A percentile compares a stretch with the other conserved stretches of the same genome.
Conservation (phyloP, 2,113 vertebrate genomes). For the Hassar affinis region DNA sequence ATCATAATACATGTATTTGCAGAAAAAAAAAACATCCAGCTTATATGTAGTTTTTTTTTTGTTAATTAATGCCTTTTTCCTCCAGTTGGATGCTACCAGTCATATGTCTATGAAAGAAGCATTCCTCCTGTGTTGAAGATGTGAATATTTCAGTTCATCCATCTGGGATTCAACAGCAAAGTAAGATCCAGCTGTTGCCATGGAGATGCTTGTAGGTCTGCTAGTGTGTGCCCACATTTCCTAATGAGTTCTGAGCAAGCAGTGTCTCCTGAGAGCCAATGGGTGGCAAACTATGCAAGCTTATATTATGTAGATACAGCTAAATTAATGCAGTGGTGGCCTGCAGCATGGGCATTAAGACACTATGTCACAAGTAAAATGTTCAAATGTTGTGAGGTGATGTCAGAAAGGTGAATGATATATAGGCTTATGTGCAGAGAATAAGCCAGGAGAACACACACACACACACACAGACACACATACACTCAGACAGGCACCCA, state of each 20-base stretch:
- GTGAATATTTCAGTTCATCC: slow-evolving; percentile 42
- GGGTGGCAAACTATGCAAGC: not conserved
- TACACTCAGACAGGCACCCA: not conserved
- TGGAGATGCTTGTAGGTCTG: slow-evolving; percentile 45
- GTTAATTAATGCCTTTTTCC: not conserved
- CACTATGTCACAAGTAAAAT: not conserved
- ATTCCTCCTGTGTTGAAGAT: slow-evolving; percentile 31
- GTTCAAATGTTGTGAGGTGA: not conserved
- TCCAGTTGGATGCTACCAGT: not conserved
- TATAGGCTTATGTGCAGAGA: slow-evolving; percentile 1
- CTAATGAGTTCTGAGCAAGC: slow-evolving; percentile 42
- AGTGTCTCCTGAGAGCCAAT: slow-evolving; percentile 36
- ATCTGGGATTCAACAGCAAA: slow-evolving; percentile 41
- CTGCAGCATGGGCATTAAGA: not conserved
- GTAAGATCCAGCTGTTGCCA: slow-evolving; percentile 47
- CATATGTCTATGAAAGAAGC: slow-evolving; percentile 36
- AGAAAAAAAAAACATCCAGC: not conserved
- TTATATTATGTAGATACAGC: slow-evolving; percentile 27
- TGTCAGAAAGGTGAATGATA: not conserved
- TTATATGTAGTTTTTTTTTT: not conserved
- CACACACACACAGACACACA: slow-evolving; percentile 15
- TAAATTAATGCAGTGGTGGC: slow-evolving; percentile 32
- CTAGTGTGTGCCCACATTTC: slow-evolving; percentile 39
- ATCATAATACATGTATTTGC: not conserved
- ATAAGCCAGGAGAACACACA: too few relatives aligned